A percentile compares a stretch with the other conserved stretches of the same genome.
phyloP scores from a whole-genome alignment of 2,113 vertebrate genomes.

The Chauna torquata region DNA sequence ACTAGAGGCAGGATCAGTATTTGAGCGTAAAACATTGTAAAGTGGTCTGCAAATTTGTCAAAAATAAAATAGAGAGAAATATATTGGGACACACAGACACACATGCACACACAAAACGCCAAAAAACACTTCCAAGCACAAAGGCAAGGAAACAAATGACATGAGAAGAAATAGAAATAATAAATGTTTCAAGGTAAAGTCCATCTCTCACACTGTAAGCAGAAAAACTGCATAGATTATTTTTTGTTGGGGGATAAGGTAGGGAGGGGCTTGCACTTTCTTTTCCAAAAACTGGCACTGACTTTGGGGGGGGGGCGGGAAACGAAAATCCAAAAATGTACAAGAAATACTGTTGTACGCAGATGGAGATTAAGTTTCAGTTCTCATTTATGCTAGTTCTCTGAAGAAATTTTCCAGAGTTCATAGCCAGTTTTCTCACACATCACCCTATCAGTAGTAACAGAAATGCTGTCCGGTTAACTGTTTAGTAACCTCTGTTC shows the following conservation, averaged over 20 bases:
- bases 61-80: background rate
- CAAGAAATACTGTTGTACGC: background rate
- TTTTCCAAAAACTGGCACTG: background rate
- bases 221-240: background rate
- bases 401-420: background rate
- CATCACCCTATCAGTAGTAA: background rate
- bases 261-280: background rate
- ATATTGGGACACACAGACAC: too few relatives aligned
- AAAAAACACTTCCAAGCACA: background rate
- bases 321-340: background rate
- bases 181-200: background rate
- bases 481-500: background rate
- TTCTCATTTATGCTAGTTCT: background rate
- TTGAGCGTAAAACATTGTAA: background rate
- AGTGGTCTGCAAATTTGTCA: background rate
- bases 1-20: background rate
- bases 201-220: background rate
- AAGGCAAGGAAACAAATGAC: background rate
- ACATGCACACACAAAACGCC: too few relatives aligned
- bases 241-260: background rate
- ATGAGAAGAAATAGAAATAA: background rate
- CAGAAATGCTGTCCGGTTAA: background rate
- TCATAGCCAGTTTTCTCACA: background rate
- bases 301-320: background rate
- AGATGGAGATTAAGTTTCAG: background rate